Evolutionary conservation across 2,113 vertebrate species (phyloP), one percentile per base, ranked within the genome.

Genomic region (Ptilonorhynchus violaceus): DNA sequence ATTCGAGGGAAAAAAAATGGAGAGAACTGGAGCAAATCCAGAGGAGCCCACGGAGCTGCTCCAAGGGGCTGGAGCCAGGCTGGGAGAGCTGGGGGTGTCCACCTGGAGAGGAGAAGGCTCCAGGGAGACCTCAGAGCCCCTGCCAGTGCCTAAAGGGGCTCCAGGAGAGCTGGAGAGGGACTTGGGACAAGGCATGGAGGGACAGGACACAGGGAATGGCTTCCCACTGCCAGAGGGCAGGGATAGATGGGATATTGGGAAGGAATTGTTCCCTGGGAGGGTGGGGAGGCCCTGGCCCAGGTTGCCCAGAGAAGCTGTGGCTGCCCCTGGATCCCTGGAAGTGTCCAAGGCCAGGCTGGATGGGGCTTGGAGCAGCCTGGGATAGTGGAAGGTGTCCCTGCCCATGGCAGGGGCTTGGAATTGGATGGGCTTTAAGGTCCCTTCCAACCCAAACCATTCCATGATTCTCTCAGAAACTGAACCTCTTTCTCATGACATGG

Each of bases 21-120:
- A 78, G 23, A 44, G 6, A 37, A 46, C 13, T 39, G 21, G 12
- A 62, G 17, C 0, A 0, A 42, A 8, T 70, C 19, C 22, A 0
- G 6, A 24, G 25, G 21, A 33, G 24, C 13, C 0, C 17, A 4
- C 0, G 1, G 35, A 69, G 41, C 0, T 60, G 14, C 5, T 75
- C 33, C 2, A 0, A 67, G 21, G n/a, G 39, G 9, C 37, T 59
- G 39, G 52, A 60, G 33, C 15, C 27, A 74, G 60, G 8, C 60
- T 89, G 60, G 62, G 33, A 67, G 28, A 74, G 69, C 52, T 81
- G 59, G 6, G 8, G 10, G 4, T 9, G 22, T 0, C 66, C 37
- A 23, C 22, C 18, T 52, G 76, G 27, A 37, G 42, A 15, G 0
- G 25, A 35, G 35, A 46, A 67, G 22, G 52, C 3, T 67, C 53